phyloP scores from a whole-genome alignment of 2,797 vertebrate species.

The Lacerta agilis region DNA sequence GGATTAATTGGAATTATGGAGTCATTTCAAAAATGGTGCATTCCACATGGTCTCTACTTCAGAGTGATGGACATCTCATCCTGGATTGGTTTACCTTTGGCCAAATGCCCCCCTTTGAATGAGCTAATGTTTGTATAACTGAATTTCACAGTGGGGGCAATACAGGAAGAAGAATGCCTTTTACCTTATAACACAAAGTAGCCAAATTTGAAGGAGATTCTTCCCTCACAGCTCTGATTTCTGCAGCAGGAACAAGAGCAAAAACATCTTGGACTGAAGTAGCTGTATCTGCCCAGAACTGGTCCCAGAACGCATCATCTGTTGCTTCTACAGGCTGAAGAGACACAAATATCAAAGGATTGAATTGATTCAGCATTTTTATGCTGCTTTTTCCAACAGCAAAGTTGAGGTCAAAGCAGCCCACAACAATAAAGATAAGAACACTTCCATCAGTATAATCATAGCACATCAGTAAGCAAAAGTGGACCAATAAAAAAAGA shows the following conservation, averaged over 20 bases:
- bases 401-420: too few species aligned
- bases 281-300: conserved; percentile 96
- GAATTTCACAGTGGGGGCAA: neutral
- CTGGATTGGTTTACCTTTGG: neutral
- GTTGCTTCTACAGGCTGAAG: conserved; percentile 94
- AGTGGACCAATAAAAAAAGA: too few species aligned
- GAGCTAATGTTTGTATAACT: neutral
- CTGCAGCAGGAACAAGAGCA: conserved; percentile 94
- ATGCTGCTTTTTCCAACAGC: too few species aligned
- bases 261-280: conserved; percentile 98
- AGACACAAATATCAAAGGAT: conserved; percentile 24
- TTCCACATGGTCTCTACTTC: too few species aligned
- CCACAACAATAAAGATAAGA: too few species aligned
- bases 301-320: conserved; percentile 97
- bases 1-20: neutral
- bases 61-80: neutral
- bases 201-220: conserved; percentile 98
- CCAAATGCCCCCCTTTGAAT: neutral
- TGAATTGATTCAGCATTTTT: neutral
- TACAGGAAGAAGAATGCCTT: neutral
- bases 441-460: too few species aligned
- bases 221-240: conserved; percentile 96
- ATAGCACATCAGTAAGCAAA: too few species aligned
- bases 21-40: neutral
- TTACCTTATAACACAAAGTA: conserved; percentile 97